phyloP scores from a whole-genome alignment of 2,797 vertebrate genomes.

The Cynodonichthys magdalenae region DNA sequence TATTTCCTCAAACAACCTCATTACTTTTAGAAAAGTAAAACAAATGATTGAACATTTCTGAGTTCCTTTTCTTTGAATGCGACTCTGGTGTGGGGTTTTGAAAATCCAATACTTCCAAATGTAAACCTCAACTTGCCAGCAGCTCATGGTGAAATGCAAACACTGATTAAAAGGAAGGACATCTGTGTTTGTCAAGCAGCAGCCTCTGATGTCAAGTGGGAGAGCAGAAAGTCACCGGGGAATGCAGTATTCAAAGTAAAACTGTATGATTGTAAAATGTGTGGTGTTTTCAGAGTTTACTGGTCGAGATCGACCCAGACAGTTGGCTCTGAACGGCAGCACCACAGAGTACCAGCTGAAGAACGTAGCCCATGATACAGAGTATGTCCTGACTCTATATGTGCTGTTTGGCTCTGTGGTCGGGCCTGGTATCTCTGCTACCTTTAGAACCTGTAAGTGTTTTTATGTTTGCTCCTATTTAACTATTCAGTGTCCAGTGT shows the following conservation, averaged over 20 bases:
- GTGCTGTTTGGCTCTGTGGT: slow-evolving; percentile 86
- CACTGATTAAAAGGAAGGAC: background rate
- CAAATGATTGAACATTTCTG: background rate
- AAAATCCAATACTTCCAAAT: slow-evolving; percentile 20
- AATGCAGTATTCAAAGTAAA: slow-evolving; percentile 3
- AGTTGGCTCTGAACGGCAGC: slow-evolving; percentile 84
- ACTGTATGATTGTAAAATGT: slow-evolving; percentile 5
- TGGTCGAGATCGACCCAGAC: slow-evolving; percentile 84
- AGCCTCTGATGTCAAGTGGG: slow-evolving; percentile 10
- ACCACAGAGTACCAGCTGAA: slow-evolving; percentile 79
- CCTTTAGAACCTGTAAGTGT: slow-evolving; percentile 88
- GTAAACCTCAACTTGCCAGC: slow-evolving; percentile 11
- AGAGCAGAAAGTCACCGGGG: slow-evolving; percentile 1
- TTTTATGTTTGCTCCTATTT: background rate
- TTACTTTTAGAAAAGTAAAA: background rate
- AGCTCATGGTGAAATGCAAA: slow-evolving; percentile 32
- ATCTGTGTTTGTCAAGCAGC: slow-evolving; percentile 21
- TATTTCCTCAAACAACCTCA: background rate
- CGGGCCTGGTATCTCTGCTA: slow-evolving; percentile 87
- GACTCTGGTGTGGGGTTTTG: slow-evolving; percentile 20
- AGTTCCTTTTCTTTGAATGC: slow-evolving; percentile 5
- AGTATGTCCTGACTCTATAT: slow-evolving; percentile 88
- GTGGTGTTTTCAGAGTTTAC: slow-evolving; percentile 78
- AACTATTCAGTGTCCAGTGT: background rate
- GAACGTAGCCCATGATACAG: slow-evolving; percentile 84